phyloP scores from a whole-genome alignment of 2,888 invertebrate genomes.

The Melangyna quadrimaculata region DNA sequence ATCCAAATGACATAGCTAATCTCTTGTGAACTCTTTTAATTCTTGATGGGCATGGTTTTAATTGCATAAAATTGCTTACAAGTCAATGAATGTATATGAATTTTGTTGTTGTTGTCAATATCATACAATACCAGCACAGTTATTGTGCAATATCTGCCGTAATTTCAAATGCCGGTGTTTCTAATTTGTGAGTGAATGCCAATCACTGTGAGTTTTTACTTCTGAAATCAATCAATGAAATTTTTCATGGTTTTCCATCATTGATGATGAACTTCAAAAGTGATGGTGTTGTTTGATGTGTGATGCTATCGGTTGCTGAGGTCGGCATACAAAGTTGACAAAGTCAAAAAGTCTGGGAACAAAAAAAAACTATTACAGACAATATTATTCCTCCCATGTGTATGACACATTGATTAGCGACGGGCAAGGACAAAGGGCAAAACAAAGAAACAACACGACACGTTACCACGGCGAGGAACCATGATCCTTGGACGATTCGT shows the following conservation, averaged over 20 bases:
- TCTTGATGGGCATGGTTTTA: slow-evolving; percentile 1
- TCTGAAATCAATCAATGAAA: slow-evolving; percentile 60
- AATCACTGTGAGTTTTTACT: slow-evolving; percentile 48
- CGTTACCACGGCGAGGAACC: slow-evolving; percentile 42
- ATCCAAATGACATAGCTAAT: slow-evolving; percentile 15
- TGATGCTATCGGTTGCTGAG: slow-evolving; percentile 11
- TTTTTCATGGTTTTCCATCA: slow-evolving; percentile 65
- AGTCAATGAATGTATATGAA: neutral
- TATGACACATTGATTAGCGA: slow-evolving; percentile 69
- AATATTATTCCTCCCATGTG: slow-evolving; percentile 65
- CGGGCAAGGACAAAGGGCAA: slow-evolving; percentile 60
- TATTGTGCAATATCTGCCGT: slow-evolving; percentile 19
- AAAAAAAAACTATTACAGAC: slow-evolving; percentile 35
- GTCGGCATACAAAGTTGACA: neutral
- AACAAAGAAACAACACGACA: slow-evolving; percentile 49
- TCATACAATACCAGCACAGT: slow-evolving; percentile 54
- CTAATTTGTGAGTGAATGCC: slow-evolving; percentile 47
- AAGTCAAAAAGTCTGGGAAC: slow-evolving; percentile 46
- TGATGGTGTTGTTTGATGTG: neutral
- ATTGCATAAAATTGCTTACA: slow-evolving; percentile 56
- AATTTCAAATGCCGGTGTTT: slow-evolving; percentile 57
- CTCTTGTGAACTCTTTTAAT: slow-evolving; percentile 29
- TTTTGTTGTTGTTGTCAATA: no score
- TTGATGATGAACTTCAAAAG: slow-evolving; percentile 52
- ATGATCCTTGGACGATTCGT: slow-evolving; percentile 46